A percentile compares a stretch with the other conserved stretches of the same genome.
Evolutionary conservation across 2,113 vertebrate species (phyloP).

Genomic region (Tetrao urogallus): DNA sequence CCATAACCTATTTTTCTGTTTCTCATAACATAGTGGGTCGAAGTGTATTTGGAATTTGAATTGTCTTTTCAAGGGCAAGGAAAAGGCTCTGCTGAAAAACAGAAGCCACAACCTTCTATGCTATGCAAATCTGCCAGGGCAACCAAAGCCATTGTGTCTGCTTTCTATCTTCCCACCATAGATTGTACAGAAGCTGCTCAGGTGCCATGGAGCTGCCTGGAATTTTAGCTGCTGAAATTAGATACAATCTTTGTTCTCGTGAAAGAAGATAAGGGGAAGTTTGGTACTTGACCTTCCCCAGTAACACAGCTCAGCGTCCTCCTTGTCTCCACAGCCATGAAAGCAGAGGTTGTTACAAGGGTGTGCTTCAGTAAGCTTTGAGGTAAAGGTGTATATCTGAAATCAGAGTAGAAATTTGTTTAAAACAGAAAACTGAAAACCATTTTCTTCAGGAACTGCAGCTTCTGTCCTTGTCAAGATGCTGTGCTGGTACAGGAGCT

Average conservation of each 20-base stretch:
- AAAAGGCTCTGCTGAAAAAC: background rate
- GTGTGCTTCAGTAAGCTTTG: background rate
- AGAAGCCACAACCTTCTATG: background rate
- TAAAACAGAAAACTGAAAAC: background rate
- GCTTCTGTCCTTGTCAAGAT: background rate
- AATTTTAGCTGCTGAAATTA: background rate
- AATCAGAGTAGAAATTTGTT: background rate
- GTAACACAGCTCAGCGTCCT: background rate
- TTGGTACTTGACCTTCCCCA: background rate
- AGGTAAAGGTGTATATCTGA: background rate
- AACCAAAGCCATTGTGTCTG: background rate
- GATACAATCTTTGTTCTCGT: background rate
- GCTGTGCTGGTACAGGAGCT: rapidly evolving
- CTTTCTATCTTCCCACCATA: background rate
- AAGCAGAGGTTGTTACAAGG: background rate
- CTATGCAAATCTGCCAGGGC: background rate
- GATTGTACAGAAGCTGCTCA: background rate
- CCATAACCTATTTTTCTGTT: background rate
- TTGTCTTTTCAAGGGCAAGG: background rate
- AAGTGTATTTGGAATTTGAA: background rate
- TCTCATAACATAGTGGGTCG: background rate
- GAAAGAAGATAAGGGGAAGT: background rate
- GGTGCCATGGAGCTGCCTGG: background rate
- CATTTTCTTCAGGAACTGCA: background rate
- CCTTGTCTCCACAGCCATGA: background rate